phyloP scores from a whole-genome alignment of 2,113 vertebrate species.

The Bombycilla garrulus region DNA sequence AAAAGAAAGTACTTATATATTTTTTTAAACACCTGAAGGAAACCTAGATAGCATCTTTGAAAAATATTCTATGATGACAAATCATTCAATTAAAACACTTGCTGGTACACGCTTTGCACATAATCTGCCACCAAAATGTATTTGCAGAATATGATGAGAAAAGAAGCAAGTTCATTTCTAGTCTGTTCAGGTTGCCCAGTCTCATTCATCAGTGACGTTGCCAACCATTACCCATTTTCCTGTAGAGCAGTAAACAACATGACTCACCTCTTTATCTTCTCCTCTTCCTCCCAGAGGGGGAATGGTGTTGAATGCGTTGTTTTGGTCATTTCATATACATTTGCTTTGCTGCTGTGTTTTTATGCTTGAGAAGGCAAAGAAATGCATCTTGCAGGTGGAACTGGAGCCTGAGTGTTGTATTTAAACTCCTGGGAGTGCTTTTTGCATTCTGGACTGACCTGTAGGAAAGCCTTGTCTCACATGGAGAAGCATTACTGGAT shows the following conservation, averaged over 20 bases:
- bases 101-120: background rate
- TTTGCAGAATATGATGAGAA: background rate
- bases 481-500: background rate
- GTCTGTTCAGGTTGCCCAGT: background rate
- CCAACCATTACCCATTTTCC: constrained; percentile 30
- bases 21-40: background rate
- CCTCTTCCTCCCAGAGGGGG: constrained; percentile 26
- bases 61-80: background rate
- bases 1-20: background rate
- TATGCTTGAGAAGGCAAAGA: background rate
- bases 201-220: background rate
- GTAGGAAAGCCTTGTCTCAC: background rate
- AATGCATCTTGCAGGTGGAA: background rate
- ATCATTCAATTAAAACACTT: background rate
- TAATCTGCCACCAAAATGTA: background rate
- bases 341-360: background rate
- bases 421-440: background rate
- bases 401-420: background rate
- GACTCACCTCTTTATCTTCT: constrained; percentile 56
- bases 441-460: background rate
- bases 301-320: background rate
- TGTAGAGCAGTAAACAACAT: constrained; percentile 33
- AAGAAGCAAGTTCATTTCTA: background rate
- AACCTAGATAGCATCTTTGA: background rate
- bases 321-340: background rate